Conservation (phyloP, 2,797 vertebrate species). For the Tympanoctomys barrerae region DNA sequence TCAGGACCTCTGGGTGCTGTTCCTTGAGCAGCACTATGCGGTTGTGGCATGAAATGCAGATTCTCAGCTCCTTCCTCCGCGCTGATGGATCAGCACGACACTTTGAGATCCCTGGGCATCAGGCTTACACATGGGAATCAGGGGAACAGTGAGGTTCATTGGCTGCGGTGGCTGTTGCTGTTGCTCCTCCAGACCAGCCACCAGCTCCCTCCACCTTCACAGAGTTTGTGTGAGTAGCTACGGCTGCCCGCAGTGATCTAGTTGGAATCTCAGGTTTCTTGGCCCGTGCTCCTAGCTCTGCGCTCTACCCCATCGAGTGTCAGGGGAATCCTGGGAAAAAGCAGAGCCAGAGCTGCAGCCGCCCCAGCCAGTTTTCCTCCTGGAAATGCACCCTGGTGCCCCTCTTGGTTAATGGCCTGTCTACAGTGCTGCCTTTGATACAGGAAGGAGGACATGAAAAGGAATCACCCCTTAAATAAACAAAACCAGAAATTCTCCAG, state of each 20-base stretch:
- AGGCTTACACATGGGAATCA: no score
- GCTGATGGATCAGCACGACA: background rate
- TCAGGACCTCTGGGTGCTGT: background rate
- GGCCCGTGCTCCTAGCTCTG: background rate
- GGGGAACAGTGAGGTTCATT: background rate
- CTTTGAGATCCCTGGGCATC: background rate
- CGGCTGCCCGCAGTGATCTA: background rate
- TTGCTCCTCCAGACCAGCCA: background rate
- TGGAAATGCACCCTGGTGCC: background rate
- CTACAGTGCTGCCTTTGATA: background rate
- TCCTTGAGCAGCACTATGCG: no score
- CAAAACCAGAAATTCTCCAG: slow-evolving; percentile 36
- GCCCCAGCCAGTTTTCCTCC: background rate
- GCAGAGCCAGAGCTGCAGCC: background rate
- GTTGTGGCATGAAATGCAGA: background rate
- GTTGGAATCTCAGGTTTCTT: background rate
- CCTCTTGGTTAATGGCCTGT: background rate
- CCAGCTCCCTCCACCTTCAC: fast-evolving
- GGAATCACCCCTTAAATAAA: slow-evolving; percentile 59
- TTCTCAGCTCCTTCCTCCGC: background rate
- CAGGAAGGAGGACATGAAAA: slow-evolving; percentile 26
- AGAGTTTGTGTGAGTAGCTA: fast-evolving
- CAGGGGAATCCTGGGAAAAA: background rate
- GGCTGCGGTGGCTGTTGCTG: background rate
- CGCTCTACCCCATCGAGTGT: background rate